Conservation (phyloP, 2,113 vertebrate species). For the Leptobrachium ailaonicum region DNA sequence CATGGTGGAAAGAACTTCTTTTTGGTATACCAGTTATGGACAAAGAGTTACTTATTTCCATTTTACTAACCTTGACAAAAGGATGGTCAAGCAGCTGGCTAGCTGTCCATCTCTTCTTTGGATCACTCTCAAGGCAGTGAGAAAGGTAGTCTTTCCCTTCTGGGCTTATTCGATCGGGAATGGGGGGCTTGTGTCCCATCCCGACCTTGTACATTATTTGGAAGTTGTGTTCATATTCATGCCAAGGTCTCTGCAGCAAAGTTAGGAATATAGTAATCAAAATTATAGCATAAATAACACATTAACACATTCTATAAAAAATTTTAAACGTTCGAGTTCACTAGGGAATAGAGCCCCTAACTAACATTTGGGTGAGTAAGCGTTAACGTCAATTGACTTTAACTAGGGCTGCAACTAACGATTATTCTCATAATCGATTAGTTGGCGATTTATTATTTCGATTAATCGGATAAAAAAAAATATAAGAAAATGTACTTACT, state of each 20-base stretch:
- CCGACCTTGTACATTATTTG: conserved; percentile 99
- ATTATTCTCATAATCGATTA: too few relatives aligned
- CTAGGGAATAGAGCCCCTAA: background rate
- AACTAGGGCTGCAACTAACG: too few relatives aligned
- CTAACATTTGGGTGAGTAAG: background rate
- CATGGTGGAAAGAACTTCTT: too few relatives aligned
- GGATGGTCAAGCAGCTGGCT: conserved; percentile 95
- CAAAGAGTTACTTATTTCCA: background rate
- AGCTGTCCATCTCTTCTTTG: conserved; percentile 91
- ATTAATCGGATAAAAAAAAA: too few relatives aligned
- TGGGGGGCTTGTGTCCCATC: conserved; percentile 96
- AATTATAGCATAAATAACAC: background rate
- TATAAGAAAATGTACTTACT: too few relatives aligned
- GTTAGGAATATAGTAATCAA: background rate
- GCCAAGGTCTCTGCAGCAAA: conserved; percentile 88
- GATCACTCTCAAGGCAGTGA: conserved; percentile 96
- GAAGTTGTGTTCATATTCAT: conserved; percentile 98
- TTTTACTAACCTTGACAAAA: conserved; percentile 88
- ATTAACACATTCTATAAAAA: background rate
- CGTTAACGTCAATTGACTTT: too few relatives aligned
- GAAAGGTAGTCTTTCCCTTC: conserved; percentile 95
- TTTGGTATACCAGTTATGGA: too few relatives aligned
- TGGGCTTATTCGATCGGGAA: conserved; percentile 92
- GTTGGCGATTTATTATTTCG: too few relatives aligned
- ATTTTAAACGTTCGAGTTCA: background rate